Evolutionary conservation across 2,113 vertebrate genomes (phyloP).

Genomic region (Pangasianodon gigas): DNA sequence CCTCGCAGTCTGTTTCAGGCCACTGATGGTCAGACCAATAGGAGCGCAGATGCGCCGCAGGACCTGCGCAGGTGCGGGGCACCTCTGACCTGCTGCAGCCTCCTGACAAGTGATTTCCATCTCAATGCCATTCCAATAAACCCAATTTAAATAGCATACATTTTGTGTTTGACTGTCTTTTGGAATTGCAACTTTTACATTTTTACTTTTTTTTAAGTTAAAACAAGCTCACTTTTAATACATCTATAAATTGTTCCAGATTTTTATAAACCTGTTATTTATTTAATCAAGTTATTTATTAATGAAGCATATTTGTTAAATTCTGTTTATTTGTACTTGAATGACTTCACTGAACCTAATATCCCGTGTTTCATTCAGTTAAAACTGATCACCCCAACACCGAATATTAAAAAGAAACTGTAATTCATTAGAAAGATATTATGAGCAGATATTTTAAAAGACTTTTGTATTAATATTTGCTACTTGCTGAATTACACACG

Average conservation of each 20-base stretch:
- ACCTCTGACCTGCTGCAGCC: conserved; percentile 27
- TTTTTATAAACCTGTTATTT: neutral
- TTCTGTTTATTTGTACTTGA: neutral
- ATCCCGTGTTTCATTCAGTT: neutral
- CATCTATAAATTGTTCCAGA: neutral
- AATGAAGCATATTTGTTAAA: neutral
- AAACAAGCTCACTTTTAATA: neutral
- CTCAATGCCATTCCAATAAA: conserved; percentile 3
- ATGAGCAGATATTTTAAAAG: neutral
- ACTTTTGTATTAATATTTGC: neutral
- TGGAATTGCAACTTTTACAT: neutral
- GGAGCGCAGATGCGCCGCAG: conserved; percentile 63
- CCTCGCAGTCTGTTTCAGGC: conserved; percentile 62
- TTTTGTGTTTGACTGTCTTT: neutral
- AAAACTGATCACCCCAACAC: neutral
- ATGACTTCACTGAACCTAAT: neutral
- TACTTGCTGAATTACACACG: neutral
- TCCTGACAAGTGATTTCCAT: conserved; percentile 15
- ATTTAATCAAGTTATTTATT: no score
- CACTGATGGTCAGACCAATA: conserved; percentile 72
- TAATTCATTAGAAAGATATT: neutral
- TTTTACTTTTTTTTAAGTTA: neutral
- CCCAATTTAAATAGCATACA: conserved; percentile 8
- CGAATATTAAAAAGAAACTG: no score
- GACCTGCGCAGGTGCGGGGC: conserved; percentile 53